Percentiles rank a stretch among this genome's conserved stretches.
phyloP scores from a whole-genome alignment of 2,113 vertebrate genomes.

The Saimiri boliviensis region DNA sequence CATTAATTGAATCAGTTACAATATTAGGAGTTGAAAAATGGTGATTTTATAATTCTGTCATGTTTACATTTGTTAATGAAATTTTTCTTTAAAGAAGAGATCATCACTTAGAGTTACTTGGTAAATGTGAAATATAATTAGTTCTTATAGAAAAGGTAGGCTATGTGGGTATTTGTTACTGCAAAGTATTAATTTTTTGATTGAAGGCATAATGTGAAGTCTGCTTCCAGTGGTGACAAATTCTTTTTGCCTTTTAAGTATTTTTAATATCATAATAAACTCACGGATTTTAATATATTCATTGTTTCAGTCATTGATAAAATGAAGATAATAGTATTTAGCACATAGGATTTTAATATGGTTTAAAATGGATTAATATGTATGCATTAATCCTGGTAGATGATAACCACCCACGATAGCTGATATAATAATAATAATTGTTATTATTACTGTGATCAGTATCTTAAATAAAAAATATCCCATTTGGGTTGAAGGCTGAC shows the following conservation, averaged over 20 bases:
- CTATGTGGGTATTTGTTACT: not conserved
- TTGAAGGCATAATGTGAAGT: not conserved
- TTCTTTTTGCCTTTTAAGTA: not conserved
- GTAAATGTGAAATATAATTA: not conserved
- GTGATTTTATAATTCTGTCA: not conserved
- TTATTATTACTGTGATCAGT: not conserved
- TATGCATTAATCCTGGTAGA: not conserved
- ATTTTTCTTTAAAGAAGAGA: not conserved
- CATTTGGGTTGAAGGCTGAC: not conserved
- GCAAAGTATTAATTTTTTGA: not conserved
- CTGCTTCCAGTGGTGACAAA: not conserved
- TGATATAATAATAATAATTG: not conserved
- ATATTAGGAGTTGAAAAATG: not conserved
- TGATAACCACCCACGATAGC: not conserved
- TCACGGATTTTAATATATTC: not conserved
- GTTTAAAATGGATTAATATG: not conserved
- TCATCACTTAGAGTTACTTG: not conserved
- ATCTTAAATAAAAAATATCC: not conserved
- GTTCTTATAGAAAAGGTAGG: not conserved
- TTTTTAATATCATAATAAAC: not conserved
- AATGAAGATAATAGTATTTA: conserved; percentile 3
- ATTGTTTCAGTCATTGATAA: conserved; percentile 3
- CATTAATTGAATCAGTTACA: not conserved
- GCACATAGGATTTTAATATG: not conserved
- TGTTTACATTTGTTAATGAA: conserved; percentile 17